These are phyloP conservation scores for Archegozetes longisetosus DNA, from an alignment of 1,140 invertebrate species.

Conservation along the genomic window DNA sequence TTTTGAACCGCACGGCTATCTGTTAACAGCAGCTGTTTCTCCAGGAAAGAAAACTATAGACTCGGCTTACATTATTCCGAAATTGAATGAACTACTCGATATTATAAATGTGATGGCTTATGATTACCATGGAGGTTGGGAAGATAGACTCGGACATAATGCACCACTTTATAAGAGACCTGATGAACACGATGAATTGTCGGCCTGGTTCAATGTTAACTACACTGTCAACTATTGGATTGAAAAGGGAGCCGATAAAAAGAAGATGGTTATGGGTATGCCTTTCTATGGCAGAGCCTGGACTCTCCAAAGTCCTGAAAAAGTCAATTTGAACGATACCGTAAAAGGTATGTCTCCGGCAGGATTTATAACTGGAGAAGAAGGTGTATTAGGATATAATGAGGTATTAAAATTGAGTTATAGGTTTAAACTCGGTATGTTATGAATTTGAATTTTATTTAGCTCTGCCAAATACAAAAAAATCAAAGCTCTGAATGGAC, in stretches of 20 bases:
- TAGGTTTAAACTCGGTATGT: too few relatives aligned
- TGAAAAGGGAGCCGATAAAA: slow-evolving; percentile 49
- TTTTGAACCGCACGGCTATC: slow-evolving; percentile 33
- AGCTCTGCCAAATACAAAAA: slow-evolving; percentile 4
- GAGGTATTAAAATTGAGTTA: slow-evolving; percentile 29
- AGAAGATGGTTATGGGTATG: slow-evolving; percentile 60
- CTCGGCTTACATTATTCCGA: slow-evolving; percentile 54
- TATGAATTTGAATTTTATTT: neutral
- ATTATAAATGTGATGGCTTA: slow-evolving; percentile 78
- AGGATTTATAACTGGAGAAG: slow-evolving; percentile 38
- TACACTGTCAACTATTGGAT: slow-evolving; percentile 36
- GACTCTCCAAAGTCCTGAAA: slow-evolving; percentile 54
- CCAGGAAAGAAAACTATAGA: slow-evolving; percentile 36
- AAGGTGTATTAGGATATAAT: slow-evolving; percentile 30
- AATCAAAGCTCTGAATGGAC: neutral
- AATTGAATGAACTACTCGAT: slow-evolving; percentile 48
- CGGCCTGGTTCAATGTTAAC: slow-evolving; percentile 37
- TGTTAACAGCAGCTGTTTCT: slow-evolving; percentile 39
- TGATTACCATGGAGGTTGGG: slow-evolving; percentile 76
- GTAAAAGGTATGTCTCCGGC: slow-evolving; percentile 67
- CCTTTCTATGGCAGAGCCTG: slow-evolving; percentile 49
- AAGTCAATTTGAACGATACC: slow-evolving; percentile 55
- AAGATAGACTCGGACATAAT: slow-evolving; percentile 36
- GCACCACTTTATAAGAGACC: slow-evolving; percentile 28
- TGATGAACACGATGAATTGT: slow-evolving; percentile 15